These are phyloP conservation scores for Acanthosepion esculentum DNA, from an alignment of 2,888 invertebrate species.

Conservation along the genomic window DNA sequence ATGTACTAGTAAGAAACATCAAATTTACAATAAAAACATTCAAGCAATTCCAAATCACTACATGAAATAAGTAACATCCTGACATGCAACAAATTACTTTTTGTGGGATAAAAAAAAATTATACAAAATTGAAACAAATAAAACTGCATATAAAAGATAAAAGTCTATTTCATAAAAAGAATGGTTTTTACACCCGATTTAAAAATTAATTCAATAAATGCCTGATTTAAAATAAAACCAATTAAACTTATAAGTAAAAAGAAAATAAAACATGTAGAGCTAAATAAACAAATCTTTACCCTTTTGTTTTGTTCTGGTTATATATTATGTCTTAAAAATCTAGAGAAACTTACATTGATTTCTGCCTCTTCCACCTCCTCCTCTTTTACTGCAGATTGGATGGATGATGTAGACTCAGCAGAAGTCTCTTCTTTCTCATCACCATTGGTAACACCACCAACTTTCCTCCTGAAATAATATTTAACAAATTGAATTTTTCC, in stretches of 20 bases:
- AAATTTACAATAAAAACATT: too few species aligned
- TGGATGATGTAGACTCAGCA: slow-evolving; percentile 44
- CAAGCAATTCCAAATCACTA: too few species aligned
- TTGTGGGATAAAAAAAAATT: too few species aligned
- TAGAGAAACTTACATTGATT: slow-evolving; percentile 40
- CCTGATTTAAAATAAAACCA: too few species aligned
- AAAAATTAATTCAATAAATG: too few species aligned
- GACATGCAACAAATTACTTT: too few species aligned
- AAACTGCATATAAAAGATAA: too few species aligned
- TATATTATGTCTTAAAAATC: neutral
- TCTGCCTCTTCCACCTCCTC: slow-evolving; percentile 35
- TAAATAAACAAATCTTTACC: neutral
- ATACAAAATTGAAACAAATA: too few species aligned
- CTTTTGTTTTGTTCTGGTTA: neutral
- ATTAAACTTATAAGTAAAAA: neutral
- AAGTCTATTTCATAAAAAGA: too few species aligned
- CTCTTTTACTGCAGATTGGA: slow-evolving; percentile 37
- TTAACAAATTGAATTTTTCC: neutral
- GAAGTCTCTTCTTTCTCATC: slow-evolving; percentile 42
- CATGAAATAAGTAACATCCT: too few species aligned
- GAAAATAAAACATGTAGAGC: neutral
- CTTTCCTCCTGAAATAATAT: neutral
- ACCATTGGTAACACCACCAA: slow-evolving; percentile 41
- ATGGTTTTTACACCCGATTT: too few species aligned
- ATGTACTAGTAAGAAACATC: too few species aligned